Base-by-base conservation (phyloP, 2,888 invertebrate genomes). In the Atrina japonica region DNA sequence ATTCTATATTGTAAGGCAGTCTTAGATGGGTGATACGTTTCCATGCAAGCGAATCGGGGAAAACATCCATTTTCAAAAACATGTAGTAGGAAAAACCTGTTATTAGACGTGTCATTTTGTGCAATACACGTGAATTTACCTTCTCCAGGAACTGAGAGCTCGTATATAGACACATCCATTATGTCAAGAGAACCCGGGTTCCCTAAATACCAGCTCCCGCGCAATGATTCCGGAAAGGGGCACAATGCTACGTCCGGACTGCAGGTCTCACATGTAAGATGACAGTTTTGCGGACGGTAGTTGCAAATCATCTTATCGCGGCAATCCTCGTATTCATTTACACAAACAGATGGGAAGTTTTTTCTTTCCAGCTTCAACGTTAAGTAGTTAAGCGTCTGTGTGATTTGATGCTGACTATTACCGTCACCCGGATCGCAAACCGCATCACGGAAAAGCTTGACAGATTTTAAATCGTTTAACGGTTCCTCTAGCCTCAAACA, bases 21-120 rank as follows among this genome's bases (percentile, higher is more conserved):
- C 6, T 83, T 80, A 6, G 82, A 77, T 3, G 78, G 67, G 56
- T 83, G 82, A 59, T 66, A 76, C 47, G 82, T 75, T 65, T 85
- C 84, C 25, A 85, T 72, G 68, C 87, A 87, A 0, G 84, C 82
- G 63, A 81, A 86, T 18, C 85, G 77, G 5, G 87, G 87, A 55
- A 82, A 84, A 68, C 87, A 87, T n/a, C 87, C 87, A 50, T 86
- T 86, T 23, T 82, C 81, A 72, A 84, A 85, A 7, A 81, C 75
- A 21, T 86, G 83, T 7, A 85, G 72, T 27, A 87, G 67, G 53
- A 79, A 65, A 18, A 78, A 73, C 27, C 66, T 66, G 55, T 78
- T 77, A 25, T 76, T 75, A 23, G 74, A 61, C 0, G 69, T 75
- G n/a, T 78, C 45, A 45, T 61, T 71, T 21, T 68, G 55, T 47